Percentiles rank a stretch among this genome's conserved stretches.
Evolutionary conservation across 2,797 vertebrate species (phyloP).

Genomic region (Schizopygopsis pylzovi): DNA sequence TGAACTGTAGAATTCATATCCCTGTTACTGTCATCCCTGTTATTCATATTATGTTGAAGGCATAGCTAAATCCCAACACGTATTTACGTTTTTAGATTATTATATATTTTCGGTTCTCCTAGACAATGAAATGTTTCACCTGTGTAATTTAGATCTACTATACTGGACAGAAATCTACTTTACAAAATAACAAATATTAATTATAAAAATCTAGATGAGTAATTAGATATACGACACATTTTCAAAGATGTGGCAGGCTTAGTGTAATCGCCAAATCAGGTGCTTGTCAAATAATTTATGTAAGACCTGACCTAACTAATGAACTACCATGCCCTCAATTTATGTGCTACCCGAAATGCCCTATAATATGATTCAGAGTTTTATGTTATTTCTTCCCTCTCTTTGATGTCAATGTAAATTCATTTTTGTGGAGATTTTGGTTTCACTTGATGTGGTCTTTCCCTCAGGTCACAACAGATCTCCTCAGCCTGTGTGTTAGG

Average conservation of each 20-base stretch:
- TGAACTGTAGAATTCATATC: background rate
- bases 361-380: conserved; percentile 3
- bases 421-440: background rate
- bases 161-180: background rate
- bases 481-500: conserved; percentile 10
- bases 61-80: background rate
- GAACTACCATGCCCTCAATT: conserved; percentile 30
- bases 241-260: background rate
- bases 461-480: conserved; percentile 20
- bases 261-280: background rate
- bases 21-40: background rate
- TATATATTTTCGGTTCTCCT: background rate
- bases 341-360: conserved; percentile 16
- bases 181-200: background rate
- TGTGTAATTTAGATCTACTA: background rate
- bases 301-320: conserved; percentile 20
- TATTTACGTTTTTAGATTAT: background rate
- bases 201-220: background rate
- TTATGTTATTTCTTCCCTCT: background rate
- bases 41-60: background rate
- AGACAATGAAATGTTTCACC: conserved; percentile 1
- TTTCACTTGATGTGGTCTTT: conserved; percentile 8
- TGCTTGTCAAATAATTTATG: conserved; percentile 29
- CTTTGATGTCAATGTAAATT: conserved; percentile 25
- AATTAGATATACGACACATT: background rate